Evolutionary conservation across 2,113 vertebrate genomes (phyloP), one percentile per base, ranked within the genome.

Genomic region (Solenodon paradoxus): DNA sequence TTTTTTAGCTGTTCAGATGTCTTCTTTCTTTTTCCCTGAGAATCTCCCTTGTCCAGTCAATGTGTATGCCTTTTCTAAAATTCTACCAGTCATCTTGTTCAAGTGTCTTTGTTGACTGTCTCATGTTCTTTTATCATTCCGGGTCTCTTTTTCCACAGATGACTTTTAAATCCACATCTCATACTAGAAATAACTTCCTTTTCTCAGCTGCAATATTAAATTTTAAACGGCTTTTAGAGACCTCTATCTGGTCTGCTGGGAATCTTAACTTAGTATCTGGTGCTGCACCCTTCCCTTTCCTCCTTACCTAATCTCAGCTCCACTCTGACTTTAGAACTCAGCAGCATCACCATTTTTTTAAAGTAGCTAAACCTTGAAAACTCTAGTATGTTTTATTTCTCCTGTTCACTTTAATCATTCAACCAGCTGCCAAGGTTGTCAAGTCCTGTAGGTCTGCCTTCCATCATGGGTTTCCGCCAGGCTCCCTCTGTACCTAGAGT

Each of bases 221-320:
- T 30, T 61, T 75, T 90, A n/a, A 86, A 20, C 53, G 84, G 63
- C 9, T 71, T 88, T 55, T 82, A 53, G 79, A 89, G n/a, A 30
- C 7, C 4, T 84, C 40, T 55, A 32, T 38, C 35, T n/a, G 51
- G 42, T 12, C 3, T 26, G 71, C 59, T 45, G 64, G 11, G 49
- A 81, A 75, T 75, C 26, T 45, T 32, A 95, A 35, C 12, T 19
- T 35, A 59, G 12, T 40, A 28, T 45, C 72, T 32, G 47, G 51
- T 66, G 30, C 2, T 9, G 13, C 51, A n/a, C 9, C 0, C 49
- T 32, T 30, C 1, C 4, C 32, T 38, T 11, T 11, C 1, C 0
- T 4, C 6, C 28, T n/a, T 0, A 3, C 9, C 49, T 42, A 7
- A 6, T 30, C 59, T 68, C 28, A 47, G 2, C 30, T 42, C 15